Base-by-base conservation (phyloP, 2,113 vertebrate species). In the Sinocyclocheilus grahami region DNA sequence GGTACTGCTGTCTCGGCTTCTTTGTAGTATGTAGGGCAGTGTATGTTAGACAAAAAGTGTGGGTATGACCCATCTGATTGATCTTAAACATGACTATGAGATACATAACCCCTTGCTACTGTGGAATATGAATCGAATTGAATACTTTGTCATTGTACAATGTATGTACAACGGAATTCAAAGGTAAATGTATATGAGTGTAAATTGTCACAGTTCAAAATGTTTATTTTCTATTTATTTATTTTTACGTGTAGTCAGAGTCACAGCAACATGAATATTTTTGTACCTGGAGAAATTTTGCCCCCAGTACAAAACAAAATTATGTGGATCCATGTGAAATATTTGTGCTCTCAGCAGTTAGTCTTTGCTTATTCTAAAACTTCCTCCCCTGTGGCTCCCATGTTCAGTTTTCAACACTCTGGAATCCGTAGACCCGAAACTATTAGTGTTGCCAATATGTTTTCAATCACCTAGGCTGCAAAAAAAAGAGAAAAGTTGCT, bases 391-490 rank as follows among this genome's bases (percentile, higher is more conserved):
- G 65, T 55, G 65, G 11, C 65, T 46, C 39, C 81, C 81, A 48
- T 16, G 7, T 82, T 48, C 14, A 83, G 65, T 33, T 72, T 83
- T 83, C 65, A 53, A 53, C 81, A 83, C 81, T 83, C 46, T 55
- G 48, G 65, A 71, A 72, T 83, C 46, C 48, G 11, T 72, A 72
- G 48, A 37, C 81, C 46, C 9, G 62, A 55, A 55, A 72, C 48
- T 72, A 53, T 83, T 83, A 72, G 81, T n/a, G 27, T 83, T 72
- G 81, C 30, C 81, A 78, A 75, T 78, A 39, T 67, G 82, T 83
- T 78, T 33, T 67, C 84, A 83, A 81, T 88, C 87, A 79, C 84
- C 67, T 55, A 42, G 33, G 51, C 37, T 86, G 46, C 60, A 76
- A 60, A 62, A 62, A 69, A 71, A 71, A 76, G 33, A 55, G 37